These are phyloP conservation scores for Centrocercus urophasianus DNA, from an alignment of 2,113 vertebrate species.

Conservation along the genomic window DNA sequence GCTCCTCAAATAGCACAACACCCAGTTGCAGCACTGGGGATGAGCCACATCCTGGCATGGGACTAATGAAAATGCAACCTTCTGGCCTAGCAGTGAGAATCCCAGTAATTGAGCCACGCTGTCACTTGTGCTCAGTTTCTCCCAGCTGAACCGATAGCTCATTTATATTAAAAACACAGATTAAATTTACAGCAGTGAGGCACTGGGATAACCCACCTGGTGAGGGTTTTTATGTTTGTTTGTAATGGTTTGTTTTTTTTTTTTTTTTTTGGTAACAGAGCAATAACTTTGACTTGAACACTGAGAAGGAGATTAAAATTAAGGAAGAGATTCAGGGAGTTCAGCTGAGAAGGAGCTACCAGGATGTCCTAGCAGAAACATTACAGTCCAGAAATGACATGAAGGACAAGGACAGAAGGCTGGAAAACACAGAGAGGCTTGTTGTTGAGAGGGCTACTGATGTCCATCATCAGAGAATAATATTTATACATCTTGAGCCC, in stretches of 20 bases:
- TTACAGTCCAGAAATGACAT: background rate
- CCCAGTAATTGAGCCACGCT: background rate
- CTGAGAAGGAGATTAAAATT: background rate
- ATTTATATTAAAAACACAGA: background rate
- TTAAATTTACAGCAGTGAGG: background rate
- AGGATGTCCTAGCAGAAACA: background rate
- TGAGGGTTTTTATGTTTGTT: background rate
- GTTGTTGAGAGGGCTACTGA: background rate
- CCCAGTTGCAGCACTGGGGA: background rate
- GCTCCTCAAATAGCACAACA: background rate
- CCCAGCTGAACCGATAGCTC: background rate
- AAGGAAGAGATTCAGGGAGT: background rate
- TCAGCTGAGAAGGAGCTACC: background rate
- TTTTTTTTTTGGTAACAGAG: background rate
- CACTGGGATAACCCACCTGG: background rate
- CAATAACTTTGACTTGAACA: background rate
- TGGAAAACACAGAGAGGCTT: conserved; percentile 1
- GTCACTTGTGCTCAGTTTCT: background rate
- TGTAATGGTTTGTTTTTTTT: background rate
- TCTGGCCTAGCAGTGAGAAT: background rate
- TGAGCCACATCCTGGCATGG: background rate
- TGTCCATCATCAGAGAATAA: conserved; percentile 16
- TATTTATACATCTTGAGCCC: conserved; percentile 2
- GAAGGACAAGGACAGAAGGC: background rate
- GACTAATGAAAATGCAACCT: background rate